Percentiles rank a stretch among this genome's conserved stretches.
These are phyloP conservation scores for Neocrepidodera transversa DNA, from an alignment of 2,888 invertebrate species.

Conservation along the genomic window DNA sequence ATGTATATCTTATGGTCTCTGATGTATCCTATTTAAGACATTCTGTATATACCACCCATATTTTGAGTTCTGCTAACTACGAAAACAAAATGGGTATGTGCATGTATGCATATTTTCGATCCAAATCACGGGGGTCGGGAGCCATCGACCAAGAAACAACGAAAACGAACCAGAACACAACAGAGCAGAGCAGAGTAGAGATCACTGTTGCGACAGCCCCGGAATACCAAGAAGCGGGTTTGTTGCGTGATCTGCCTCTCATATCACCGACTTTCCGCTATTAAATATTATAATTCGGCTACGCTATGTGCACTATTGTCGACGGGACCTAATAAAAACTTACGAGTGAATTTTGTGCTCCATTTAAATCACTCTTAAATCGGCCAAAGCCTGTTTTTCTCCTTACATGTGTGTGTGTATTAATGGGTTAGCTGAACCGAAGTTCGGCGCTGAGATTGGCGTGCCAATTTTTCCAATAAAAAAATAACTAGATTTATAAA, in stretches of 20 bases:
- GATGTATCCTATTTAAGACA: too few relatives aligned
- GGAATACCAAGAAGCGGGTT: slow-evolving; percentile 46
- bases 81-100: neutral
- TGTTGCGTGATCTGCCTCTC: slow-evolving; percentile 48
- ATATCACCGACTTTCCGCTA: slow-evolving; percentile 49
- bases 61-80: neutral
- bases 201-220: slow-evolving; percentile 40
- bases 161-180: too few relatives aligned
- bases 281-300: slow-evolving; percentile 53
- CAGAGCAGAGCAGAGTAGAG: too few relatives aligned
- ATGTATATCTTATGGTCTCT: too few relatives aligned
- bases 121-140: slow-evolving; percentile 47
- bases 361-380: slow-evolving; percentile 42
- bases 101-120: slow-evolving; percentile 38
- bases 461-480: slow-evolving; percentile 24
- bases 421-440: slow-evolving; percentile 30
- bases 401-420: slow-evolving; percentile 32
- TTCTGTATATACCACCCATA: neutral
- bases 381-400: slow-evolving; percentile 27
- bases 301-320: slow-evolving; percentile 55
- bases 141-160: slow-evolving; percentile 22
- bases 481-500: neutral
- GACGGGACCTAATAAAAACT: slow-evolving; percentile 44
- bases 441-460: slow-evolving; percentile 9
- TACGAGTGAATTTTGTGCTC: slow-evolving; percentile 45